Conservation (phyloP, 2,113 vertebrate species). For the Sinocyclocheilus anshuiensis region DNA sequence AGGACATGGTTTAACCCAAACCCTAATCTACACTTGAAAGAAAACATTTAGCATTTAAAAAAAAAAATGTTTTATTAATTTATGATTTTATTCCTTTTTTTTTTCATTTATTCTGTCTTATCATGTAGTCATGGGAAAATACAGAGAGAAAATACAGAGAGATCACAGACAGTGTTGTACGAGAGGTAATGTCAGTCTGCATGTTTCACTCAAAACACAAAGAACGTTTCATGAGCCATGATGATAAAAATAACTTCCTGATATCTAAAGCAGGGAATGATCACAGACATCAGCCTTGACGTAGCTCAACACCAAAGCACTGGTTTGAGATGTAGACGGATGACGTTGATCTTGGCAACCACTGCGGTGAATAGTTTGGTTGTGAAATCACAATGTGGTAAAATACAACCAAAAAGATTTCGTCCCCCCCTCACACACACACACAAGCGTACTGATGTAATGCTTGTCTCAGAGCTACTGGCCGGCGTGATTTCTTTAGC, state of each 20-base stretch:
- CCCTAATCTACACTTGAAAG: background rate
- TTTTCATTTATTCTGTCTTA: background rate
- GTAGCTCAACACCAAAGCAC: constrained; percentile 42
- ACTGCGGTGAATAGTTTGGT: constrained; percentile 37
- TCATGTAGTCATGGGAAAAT: background rate
- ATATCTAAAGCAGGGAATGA: constrained; percentile 32
- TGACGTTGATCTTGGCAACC: constrained; percentile 42
- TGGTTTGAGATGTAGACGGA: background rate
- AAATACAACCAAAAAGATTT: constrained; percentile 21
- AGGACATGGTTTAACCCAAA: no score
- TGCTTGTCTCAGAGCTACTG: constrained; percentile 28
- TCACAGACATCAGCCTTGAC: constrained; percentile 37
- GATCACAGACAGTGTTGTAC: background rate
- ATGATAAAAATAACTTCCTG: constrained; percentile 44
- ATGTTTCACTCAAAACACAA: constrained; percentile 30
- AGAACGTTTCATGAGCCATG: constrained; percentile 26
- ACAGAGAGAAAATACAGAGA: background rate
- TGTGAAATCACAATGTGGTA: constrained; percentile 52
- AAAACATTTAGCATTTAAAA: background rate
- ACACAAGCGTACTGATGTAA: constrained; percentile 35
- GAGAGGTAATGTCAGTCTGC: constrained; percentile 11
- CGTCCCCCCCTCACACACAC: background rate
- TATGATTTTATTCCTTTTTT: no score
- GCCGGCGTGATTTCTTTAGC: constrained; percentile 45
- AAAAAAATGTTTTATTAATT: no score